Evolutionary conservation across 2,888 invertebrate genomes (phyloP), one percentile per base, ranked within the genome.

Genomic region (Andrena haemorrhoa): DNA sequence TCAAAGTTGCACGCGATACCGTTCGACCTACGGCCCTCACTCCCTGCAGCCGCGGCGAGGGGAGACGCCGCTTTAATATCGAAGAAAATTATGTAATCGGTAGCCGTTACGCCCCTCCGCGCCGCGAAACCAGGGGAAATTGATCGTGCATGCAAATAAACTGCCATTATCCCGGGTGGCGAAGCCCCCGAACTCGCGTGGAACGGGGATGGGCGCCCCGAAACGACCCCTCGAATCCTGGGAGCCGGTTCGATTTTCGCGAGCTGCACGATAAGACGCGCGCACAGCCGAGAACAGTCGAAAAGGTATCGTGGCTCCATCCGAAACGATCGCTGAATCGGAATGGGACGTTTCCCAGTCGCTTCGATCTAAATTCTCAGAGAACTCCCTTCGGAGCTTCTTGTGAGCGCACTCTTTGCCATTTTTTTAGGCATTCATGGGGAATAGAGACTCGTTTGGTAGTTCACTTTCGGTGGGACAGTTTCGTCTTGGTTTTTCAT

Each of bases 21-120:
- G 82, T 79, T 75, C 75, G 83, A 83, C 84, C 85, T 84, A 47
- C 29, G 61, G n/a, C 41, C 41, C 56, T 10, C 70, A 31, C 80
- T 47, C 72, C 66, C 64, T 61, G 16, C 64, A 51, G 71, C 51
- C 74, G 65, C n/a, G 3, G 66, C 73, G 75, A 76, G 83, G 69
- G 88, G 88, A 86, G 90, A 89, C 88, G 87, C 86, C 86, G 90
- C 92, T 92, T 92, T 91, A 90, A 91, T 92, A 92, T 92, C 90
- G 90, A 90, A 92, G 92, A 92, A 93, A 93, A 93, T 93, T 91
- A 92, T 92, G 92, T 91, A 92, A 92, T 92, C 92, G 91, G 90
- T 89, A 89, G 90, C 89, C 87, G 86, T 87, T 86, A 87, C 86
- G 85, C 87, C 88, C 78, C 76, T 73, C 72, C 66, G 63, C 29